phyloP scores from a whole-genome alignment of 2,113 vertebrate species.

The Entelurus aequoreus region DNA sequence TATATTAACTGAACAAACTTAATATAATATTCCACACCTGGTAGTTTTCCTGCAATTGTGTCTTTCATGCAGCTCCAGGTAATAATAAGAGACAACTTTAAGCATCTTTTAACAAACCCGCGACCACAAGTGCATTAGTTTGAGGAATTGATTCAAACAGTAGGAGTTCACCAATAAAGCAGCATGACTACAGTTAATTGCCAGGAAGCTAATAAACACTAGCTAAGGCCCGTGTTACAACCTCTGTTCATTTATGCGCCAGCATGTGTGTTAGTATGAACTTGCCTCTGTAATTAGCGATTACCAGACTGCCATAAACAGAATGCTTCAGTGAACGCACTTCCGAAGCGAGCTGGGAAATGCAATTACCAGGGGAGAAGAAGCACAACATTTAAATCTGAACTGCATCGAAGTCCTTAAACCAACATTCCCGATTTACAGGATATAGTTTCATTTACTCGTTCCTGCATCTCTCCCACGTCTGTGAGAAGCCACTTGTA shows the following conservation, averaged over 20 bases:
- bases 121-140: not conserved
- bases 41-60: not conserved
- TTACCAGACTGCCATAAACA: conserved; percentile 57
- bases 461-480: conserved; percentile 8
- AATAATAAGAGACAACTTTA: not conserved
- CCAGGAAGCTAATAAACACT: conserved; percentile 34
- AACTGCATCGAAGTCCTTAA: conserved; percentile 43
- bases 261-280: conserved; percentile 19
- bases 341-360: conserved; percentile 57
- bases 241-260: conserved; percentile 41
- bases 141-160: conserved; percentile 9
- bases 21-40: too few relatives aligned
- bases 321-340: conserved; percentile 53
- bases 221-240: conserved; percentile 23
- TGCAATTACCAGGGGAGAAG: conserved; percentile 55
- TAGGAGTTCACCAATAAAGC: conserved; percentile 20
- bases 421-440: conserved; percentile 29
- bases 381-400: conserved; percentile 63
- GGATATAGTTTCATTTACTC: conserved; percentile 27
- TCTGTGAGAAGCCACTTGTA: conserved; percentile 12
- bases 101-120: conserved; percentile 9
- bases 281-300: conserved; percentile 50
- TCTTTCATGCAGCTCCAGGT: not conserved
- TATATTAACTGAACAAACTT: too few relatives aligned
- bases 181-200: conserved; percentile 20